These are phyloP conservation scores for Caenorhabditis sp. DNA, from an alignment of 2,888 invertebrate species.

Conservation along the genomic window DNA sequence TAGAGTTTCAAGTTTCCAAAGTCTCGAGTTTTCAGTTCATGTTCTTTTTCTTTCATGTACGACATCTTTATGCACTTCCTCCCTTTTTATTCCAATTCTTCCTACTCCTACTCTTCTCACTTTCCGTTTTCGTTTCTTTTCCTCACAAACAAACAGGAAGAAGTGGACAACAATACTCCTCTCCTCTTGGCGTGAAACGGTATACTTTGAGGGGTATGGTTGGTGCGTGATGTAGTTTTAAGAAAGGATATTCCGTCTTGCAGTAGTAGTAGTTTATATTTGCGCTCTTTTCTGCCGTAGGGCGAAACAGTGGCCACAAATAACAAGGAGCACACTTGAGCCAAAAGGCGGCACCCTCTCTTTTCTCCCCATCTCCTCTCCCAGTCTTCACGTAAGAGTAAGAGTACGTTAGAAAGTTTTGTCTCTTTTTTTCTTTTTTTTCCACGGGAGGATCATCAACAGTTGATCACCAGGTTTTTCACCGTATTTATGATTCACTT, in stretches of 20 bases:
- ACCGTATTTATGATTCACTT: no score
- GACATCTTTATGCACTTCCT: neutral
- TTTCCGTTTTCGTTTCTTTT: neutral
- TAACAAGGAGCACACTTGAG: slow-evolving; percentile 55
- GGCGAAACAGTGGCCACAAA: slow-evolving; percentile 61
- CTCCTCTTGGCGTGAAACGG: slow-evolving; percentile 34
- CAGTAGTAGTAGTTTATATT: slow-evolving; percentile 19
- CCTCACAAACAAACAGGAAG: slow-evolving; percentile 9
- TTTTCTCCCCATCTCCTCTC: no score
- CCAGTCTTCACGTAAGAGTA: slow-evolving; percentile 9
- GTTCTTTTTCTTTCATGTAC: neutral
- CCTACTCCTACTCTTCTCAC: neutral
- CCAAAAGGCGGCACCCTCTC: slow-evolving; percentile 31
- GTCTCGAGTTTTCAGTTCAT: no score
- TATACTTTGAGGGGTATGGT: slow-evolving; percentile 42
- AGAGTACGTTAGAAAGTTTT: slow-evolving; percentile 20
- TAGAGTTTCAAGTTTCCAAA: no score
- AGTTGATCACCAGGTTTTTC: no score
- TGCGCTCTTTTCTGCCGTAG: slow-evolving; percentile 54
- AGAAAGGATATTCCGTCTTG: neutral
- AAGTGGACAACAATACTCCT: slow-evolving; percentile 29
- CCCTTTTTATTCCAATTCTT: neutral
- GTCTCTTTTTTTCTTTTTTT: no score
- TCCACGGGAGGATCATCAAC: no score
- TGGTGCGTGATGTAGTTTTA: slow-evolving; percentile 26